Base-by-base conservation (phyloP, 1,140 invertebrate species). In the Drosophila pseudoobscura region DNA sequence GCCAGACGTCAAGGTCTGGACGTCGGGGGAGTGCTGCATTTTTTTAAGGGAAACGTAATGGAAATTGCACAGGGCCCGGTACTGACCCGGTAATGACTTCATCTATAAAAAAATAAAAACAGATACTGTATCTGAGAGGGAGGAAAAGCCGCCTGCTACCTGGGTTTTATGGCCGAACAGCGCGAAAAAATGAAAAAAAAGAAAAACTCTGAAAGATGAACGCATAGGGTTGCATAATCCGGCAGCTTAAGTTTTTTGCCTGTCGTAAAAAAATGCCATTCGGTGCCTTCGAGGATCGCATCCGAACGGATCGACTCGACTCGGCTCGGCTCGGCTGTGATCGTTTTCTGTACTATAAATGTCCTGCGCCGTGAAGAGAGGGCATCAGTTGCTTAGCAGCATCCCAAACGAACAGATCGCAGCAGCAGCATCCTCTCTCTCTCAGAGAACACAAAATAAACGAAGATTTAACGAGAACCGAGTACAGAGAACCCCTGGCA, bases 171-270 rank as follows among this genome's bases (percentile, higher is more conserved):
- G 74, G 13, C 63, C 35, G 50, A 51, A 41, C 63, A 69, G 63
- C 65, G 43, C 61, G 51, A 78, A 72, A 76, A 52, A 70, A 71
- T 69, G 45, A 77, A 29, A 17, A 29, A 17, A 17, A 17, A 17
- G 1, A 17, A 17, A 29, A 62, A 77, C 64, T 61, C 63, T 69
- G 52, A 77, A 39, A 62, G 70, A 71, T 61, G 50, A 44, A 64
- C 79, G 77, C 78, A 88, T 90, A 87, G 87, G 87, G 87, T 90
- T 90, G 87, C 87, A 90, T 90, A 90, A 90, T 90, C 71, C 75
- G 57, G 51, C 64, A 85, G 87, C 80, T 89, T 89, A 69, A 83
- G 87, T 90, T 89, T 89, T 89, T 90, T 87, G 77, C 76, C 80
- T 60, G 52, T 55, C 43, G 70, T 45, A 75, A 78, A 88, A 88